Evolutionary conservation across 2,888 invertebrate genomes (phyloP).

Genomic region (Rugalucina vietnamica): DNA sequence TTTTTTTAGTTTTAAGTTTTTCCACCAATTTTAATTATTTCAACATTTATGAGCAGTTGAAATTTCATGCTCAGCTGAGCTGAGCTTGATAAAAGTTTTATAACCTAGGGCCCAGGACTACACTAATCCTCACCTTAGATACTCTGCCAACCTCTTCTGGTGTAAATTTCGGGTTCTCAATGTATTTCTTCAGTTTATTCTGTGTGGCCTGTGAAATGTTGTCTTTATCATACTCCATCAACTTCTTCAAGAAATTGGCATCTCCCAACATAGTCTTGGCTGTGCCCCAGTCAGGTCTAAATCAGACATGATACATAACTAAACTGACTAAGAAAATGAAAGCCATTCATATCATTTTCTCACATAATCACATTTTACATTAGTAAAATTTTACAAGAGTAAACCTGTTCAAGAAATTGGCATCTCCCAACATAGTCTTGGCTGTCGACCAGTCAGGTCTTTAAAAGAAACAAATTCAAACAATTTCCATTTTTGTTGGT

Average conservation of each 20-base stretch:
- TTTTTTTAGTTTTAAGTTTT: too few relatives aligned
- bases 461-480: too few relatives aligned
- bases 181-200: conserved; percentile 92
- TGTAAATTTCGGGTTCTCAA: conserved; percentile 93
- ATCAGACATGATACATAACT: too few relatives aligned
- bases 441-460: conserved; percentile 95
- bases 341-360: too few relatives aligned
- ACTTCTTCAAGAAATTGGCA: conserved; percentile 91
- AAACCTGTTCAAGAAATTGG: conserved; percentile 92
- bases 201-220: conserved; percentile 90
- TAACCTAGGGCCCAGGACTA: background rate
- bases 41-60: too few relatives aligned
- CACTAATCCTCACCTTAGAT: conserved; percentile 84
- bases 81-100: too few relatives aligned
- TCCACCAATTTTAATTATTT: too few relatives aligned
- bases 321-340: too few relatives aligned
- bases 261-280: conserved; percentile 93
- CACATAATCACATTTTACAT: too few relatives aligned
- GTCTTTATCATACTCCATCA: conserved; percentile 94
- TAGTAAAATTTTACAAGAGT: too few relatives aligned
- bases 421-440: conserved; percentile 92
- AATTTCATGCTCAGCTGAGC: too few relatives aligned
- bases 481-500: too few relatives aligned
- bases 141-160: conserved; percentile 93
- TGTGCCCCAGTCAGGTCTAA: conserved; percentile 94